These are phyloP conservation scores for Tyto alba DNA, from an alignment of 2,113 vertebrate genomes.

Conservation along the genomic window DNA sequence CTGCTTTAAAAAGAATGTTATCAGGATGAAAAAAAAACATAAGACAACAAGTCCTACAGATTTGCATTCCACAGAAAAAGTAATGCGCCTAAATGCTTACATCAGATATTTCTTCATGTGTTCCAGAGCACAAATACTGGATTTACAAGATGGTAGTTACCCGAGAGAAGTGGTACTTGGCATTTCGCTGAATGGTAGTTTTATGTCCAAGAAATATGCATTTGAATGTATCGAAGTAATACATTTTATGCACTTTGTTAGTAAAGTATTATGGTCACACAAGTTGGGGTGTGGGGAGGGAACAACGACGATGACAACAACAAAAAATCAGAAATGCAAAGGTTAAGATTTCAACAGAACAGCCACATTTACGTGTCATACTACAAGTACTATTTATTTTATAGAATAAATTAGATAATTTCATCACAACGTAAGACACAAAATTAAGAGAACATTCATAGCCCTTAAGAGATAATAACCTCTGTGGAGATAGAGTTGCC, in stretches of 20 bases:
- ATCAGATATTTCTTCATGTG: neutral
- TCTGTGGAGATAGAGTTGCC: neutral
- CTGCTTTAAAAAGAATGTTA: neutral
- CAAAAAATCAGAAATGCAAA: neutral
- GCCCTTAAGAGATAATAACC: conserved; percentile 1
- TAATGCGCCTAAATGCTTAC: neutral
- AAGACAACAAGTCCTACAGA: neutral
- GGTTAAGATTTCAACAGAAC: conserved; percentile 6
- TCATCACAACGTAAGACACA: neutral
- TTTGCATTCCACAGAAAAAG: neutral
- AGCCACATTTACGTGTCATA: neutral
- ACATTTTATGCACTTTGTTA: neutral
- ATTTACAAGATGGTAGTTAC: conserved; percentile 33
- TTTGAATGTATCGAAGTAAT: neutral
- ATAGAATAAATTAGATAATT: neutral
- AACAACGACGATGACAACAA: too few species aligned
- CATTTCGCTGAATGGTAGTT: conserved; percentile 1
- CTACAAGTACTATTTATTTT: neutral
- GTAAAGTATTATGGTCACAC: neutral
- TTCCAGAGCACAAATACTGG: conserved; percentile 24
- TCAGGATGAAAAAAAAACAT: neutral
- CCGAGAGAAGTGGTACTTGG: conserved; percentile 9
- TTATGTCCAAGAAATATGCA: conserved; percentile 11
- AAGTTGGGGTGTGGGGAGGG: rapidly evolving
- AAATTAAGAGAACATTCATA: conserved; percentile 18